Percentiles rank a stretch among this genome's conserved stretches.
These are phyloP conservation scores for Papilio helenus DNA, from an alignment of 1,140 invertebrate genomes.

Conservation along the genomic window DNA sequence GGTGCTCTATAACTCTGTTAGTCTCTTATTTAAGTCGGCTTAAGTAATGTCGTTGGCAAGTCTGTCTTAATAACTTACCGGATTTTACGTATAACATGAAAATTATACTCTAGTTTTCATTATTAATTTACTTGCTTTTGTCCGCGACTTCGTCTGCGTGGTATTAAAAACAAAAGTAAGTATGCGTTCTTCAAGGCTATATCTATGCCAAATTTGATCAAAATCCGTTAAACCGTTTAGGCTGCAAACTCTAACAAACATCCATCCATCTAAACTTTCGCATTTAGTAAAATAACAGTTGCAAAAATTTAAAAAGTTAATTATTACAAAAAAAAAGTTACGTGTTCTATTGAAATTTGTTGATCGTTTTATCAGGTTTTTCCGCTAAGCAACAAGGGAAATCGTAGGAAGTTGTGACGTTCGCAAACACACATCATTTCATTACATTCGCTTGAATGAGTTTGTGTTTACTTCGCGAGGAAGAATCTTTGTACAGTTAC, in stretches of 20 bases:
- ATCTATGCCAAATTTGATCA: no score
- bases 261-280: no score
- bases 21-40: conserved; percentile 20
- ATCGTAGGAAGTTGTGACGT: not conserved
- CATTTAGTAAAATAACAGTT: no score
- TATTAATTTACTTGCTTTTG: not conserved
- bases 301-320: no score
- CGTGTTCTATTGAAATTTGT: no score
- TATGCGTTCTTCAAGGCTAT: no score
- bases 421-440: not conserved
- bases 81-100: not conserved
- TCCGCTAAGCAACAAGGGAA: conserved; percentile 8
- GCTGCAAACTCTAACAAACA: no score
- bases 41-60: not conserved
- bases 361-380: not conserved
- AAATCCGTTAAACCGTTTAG: no score
- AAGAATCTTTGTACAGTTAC: not conserved
- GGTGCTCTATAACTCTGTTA: conserved; percentile 13
- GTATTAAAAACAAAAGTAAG: no score
- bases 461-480: not conserved
- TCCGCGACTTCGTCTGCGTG: no score
- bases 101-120: not conserved
- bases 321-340: no score
- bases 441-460: not conserved
- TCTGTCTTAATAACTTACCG: not conserved